A percentile compares a stretch with the other conserved stretches of the same genome.
Evolutionary conservation across 1,140 invertebrate species (phyloP).

Genomic region (Heliothis subflexa): DNA sequence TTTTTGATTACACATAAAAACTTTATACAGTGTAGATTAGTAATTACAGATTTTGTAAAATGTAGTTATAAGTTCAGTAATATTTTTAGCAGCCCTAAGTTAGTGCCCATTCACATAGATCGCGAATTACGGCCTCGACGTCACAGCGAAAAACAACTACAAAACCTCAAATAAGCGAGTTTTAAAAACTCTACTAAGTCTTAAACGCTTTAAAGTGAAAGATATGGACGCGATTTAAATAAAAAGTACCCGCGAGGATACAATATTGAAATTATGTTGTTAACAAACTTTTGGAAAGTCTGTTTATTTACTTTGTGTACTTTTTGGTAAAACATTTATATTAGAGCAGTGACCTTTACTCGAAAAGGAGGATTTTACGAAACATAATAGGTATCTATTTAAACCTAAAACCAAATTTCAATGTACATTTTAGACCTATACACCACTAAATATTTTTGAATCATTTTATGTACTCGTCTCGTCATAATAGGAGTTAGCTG

Average conservation of each 20-base stretch:
- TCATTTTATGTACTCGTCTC: not conserved
- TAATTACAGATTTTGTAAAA: too few species aligned
- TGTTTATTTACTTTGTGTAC: not conserved
- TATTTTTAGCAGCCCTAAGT: constrained; percentile 26
- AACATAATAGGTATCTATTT: too few species aligned
- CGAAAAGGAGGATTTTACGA: too few species aligned
- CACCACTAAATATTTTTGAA: not conserved
- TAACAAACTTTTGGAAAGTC: not conserved
- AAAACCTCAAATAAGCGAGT: constrained; percentile 46
- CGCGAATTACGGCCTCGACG: constrained; percentile 33
- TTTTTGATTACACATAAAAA: too few species aligned
- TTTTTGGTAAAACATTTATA: not conserved
- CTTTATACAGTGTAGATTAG: too few species aligned
- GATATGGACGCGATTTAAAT: constrained; percentile 28
- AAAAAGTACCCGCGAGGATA: constrained; percentile 13
- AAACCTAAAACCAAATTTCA: too few species aligned
- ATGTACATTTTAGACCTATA: not conserved
- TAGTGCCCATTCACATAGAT: constrained; percentile 47
- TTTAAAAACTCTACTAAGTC: constrained; percentile 25
- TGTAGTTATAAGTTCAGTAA: not conserved
- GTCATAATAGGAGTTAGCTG: not conserved
- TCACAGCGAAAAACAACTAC: constrained; percentile 46
- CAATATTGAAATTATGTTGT: constrained; percentile 17
- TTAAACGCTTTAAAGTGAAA: constrained; percentile 22
- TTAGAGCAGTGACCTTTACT: too few species aligned